Evolutionary conservation across 1,140 invertebrate genomes (phyloP).

Genomic region (Drosophila insularis): DNA sequence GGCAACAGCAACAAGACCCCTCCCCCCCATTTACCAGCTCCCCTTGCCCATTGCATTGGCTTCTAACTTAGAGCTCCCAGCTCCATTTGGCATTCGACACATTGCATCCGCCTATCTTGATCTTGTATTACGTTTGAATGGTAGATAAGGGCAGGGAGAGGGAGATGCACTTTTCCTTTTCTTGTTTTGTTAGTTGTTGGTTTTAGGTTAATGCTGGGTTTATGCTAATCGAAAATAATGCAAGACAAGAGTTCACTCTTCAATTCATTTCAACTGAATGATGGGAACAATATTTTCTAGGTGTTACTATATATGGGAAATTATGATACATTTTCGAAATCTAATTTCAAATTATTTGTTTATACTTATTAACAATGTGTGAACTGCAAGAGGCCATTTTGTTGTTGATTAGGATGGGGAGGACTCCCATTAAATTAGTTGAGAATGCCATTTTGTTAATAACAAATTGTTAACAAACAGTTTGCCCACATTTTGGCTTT

Average conservation of each 20-base stretch:
- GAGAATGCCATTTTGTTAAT: neutral
- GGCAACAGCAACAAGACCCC: neutral
- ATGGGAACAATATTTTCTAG: neutral
- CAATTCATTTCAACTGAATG: neutral
- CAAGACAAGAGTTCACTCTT: conserved; percentile 15
- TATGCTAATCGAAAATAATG: conserved; percentile 50
- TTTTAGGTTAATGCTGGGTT: conserved; percentile 53
- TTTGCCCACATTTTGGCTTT: too few relatives aligned
- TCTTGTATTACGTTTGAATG: conserved; percentile 58
- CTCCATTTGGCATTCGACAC: conserved; percentile 18
- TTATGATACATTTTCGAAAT: too few relatives aligned
- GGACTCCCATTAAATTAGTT: neutral
- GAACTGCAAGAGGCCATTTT: too few relatives aligned
- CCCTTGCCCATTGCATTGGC: too few relatives aligned
- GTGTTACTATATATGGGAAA: neutral
- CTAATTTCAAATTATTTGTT: too few relatives aligned
- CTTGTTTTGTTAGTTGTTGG: conserved; percentile 2
- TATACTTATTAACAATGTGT: too few relatives aligned
- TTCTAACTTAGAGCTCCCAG: too few relatives aligned
- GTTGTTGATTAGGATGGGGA: too few relatives aligned
- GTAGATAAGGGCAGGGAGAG: neutral
- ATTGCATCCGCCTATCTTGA: conserved; percentile 57
- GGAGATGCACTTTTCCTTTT: conserved; percentile 29
- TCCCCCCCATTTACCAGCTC: too few relatives aligned
- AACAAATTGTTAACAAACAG: too few relatives aligned